Base-by-base conservation (phyloP, 2,888 invertebrate genomes). In the Sinohyriopsis cumingii region DNA sequence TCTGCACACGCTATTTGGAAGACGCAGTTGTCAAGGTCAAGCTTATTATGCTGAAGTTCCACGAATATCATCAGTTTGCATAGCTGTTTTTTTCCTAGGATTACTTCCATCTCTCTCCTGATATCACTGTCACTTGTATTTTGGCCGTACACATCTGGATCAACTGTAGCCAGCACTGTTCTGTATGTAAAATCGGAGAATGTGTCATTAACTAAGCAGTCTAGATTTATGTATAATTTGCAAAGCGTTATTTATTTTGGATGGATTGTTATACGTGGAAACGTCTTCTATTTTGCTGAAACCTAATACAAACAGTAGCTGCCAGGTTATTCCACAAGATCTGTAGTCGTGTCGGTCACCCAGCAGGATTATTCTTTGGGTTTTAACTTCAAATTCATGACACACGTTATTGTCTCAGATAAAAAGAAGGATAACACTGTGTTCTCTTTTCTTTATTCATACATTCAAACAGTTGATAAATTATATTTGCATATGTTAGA, bases 21-120 rank as follows among this genome's bases (percentile, higher is more conserved):
- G 18, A 77, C 77, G 33, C 75, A 68, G 62, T 77, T 73, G 22
- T 73, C 69, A 6, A 66, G 20, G n/a, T 75, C 60, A 1, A 66
- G 68, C 6, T 63, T 60, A 57, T 62, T 59, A n/a, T 71, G 71
- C 55, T 73, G 75, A 62, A 68, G 65, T 71, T 77, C 77, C 12
- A 75, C 75, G 67, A 77, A 77, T 53, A 77, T 71, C 5, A 77
- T 54, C 20, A 75, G 65, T 59, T 77, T 77, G 63, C 77, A 77
- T 59, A 77, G 55, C 64, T 77, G 75, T 65, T 77, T 77, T 64
- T 68, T 73, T 19, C 77, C 77, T 5, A 77, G 63, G 2, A 77
- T 66, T 4, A 77, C 73, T 60, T 77, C 77, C 75, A 77, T 77
- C 65, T 77, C 77, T 18, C 69, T 65, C 54, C 72, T 55, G 9